Evolutionary conservation across 2,113 vertebrate species (phyloP).

Genomic region (Phocoena phocoena): DNA sequence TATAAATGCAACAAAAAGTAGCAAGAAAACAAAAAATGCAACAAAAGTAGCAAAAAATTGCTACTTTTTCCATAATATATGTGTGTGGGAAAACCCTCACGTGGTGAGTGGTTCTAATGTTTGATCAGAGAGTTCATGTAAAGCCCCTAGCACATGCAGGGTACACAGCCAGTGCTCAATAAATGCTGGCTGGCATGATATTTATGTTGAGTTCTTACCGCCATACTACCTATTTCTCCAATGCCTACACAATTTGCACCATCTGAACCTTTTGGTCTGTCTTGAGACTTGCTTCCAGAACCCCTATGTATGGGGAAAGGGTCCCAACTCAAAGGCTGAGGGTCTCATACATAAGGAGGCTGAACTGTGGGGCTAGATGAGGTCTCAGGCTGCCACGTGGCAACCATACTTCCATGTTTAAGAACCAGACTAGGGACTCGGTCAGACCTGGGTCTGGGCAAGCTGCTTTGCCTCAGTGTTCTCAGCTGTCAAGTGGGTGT

Average conservation of each 20-base stretch:
- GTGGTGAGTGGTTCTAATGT: background rate
- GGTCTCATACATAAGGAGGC: background rate
- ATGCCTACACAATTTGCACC: background rate
- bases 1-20: background rate
- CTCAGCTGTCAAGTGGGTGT: background rate
- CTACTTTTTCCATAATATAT: background rate
- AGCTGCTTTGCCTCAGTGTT: background rate
- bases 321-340: background rate
- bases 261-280: background rate
- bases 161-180: background rate
- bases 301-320: background rate
- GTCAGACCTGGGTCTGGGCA: background rate
- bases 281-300: background rate
- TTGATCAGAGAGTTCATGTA: too few species aligned
- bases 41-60: background rate
- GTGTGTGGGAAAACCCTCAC: background rate
- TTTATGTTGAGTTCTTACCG: accelerated
- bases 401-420: accelerated
- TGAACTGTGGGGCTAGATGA: accelerated
- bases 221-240: background rate
- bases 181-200: background rate
- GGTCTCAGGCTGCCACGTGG: background rate
- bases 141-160: background rate
- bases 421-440: background rate
- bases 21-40: too few species aligned